Conservation (phyloP, 2,888 invertebrate species). For the Mythimna pallens region DNA sequence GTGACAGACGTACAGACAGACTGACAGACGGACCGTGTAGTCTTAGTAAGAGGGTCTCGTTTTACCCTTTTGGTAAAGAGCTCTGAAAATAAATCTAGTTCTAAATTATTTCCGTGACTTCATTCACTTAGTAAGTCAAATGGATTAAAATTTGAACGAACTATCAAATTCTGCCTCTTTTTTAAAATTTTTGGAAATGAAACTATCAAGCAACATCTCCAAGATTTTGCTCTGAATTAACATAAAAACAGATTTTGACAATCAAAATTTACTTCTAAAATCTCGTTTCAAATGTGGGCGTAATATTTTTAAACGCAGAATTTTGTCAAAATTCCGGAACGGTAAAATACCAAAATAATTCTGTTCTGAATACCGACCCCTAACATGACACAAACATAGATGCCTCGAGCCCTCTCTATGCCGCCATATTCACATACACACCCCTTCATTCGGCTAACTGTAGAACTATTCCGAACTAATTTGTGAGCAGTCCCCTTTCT, state of each 20-base stretch:
- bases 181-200: no score
- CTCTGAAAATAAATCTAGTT: no score
- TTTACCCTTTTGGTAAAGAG: no score
- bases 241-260: not conserved
- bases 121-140: no score
- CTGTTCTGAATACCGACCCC: not conserved
- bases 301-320: not conserved
- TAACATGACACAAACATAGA: constrained; percentile 4
- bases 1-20: no score
- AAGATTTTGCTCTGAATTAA: no score
- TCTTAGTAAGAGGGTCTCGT: no score
- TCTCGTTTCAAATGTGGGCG: not conserved
- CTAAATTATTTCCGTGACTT: no score
- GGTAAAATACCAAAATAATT: constrained; percentile 8
- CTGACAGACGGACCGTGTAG: no score
- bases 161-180: no score
- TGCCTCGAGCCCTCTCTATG: constrained; percentile 11
- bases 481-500: constrained; percentile 13
- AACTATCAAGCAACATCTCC: no score
- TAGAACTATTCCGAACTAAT: constrained; percentile 40
- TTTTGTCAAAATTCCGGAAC: not conserved
- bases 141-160: no score
- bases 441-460: constrained; percentile 17
- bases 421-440: not conserved
- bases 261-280: not conserved